Base-by-base conservation (phyloP, 37 sponge, comb jelly and placozoan genomes). In the Haliclona indistincta region DNA sequence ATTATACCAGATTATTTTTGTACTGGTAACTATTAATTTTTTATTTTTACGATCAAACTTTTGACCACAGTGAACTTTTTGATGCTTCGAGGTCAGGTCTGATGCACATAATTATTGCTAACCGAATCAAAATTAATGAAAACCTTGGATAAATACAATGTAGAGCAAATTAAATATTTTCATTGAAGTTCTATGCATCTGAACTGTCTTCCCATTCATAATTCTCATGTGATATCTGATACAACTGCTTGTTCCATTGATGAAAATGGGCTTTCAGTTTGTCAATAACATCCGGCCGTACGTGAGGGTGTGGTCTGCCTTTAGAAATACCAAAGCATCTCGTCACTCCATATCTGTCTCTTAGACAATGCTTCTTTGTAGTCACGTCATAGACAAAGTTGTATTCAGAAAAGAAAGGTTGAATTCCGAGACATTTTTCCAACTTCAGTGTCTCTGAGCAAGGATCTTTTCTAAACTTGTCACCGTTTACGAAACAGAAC, bases 401-500 rank as follows among this genome's bases (percentile, higher is more conserved):
- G 8, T 76, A 49, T 47, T 45, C 7, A 17, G 40, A 64, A 63
- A 87, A 87, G 60, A 63, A 80, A 28, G 36, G 63, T 11, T 43
- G 11, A 11, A 94, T 8, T 17, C 73, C 74, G 15, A 94, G 81
- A 68, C 95, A 94, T 22, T 20, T 17, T 51, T 94, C 95, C 13
- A 94, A 39, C 30, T 36, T 19, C 2, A 80, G 47, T 20, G 84
- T 11, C 23, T 78, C 91, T 17, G 60, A 30, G 54, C 62, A 87
- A 26, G 95, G 95, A 63, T 87, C 43, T 36, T 36, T 37, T 43
- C 64, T 66, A 54, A 90, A 90, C n/a, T 11, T 38, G 17, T 90
- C 95, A 25, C 95, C 95, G 67, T 86, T 77, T 13, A 87, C 91
- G 60, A 56, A 90, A 40, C 95, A 94, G 38, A 90, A 70, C 34